These are phyloP conservation scores for Clarias platycephalus DNA, from an alignment of 2,797 vertebrate genomes.

Conservation along the genomic window DNA sequence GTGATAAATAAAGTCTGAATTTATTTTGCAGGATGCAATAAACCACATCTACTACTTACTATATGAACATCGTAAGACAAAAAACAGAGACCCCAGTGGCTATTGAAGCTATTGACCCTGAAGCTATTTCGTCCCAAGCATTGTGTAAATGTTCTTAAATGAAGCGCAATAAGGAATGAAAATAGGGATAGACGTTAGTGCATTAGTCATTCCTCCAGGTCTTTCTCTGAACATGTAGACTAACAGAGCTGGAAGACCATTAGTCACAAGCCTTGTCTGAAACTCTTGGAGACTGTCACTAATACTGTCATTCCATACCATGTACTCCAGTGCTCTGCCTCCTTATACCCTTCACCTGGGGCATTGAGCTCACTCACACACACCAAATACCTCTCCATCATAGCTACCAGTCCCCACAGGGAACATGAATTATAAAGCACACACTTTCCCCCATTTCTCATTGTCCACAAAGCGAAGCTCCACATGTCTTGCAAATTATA, in stretches of 20 bases:
- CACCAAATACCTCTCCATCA: conserved; percentile 43
- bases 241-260: not conserved
- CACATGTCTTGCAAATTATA: conserved; percentile 34
- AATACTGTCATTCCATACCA: conserved; percentile 22
- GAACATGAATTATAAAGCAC: conserved; percentile 52
- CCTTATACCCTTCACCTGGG: conserved; percentile 9
- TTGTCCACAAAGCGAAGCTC: conserved; percentile 7
- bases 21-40: no score
- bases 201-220: not conserved
- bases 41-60: no score
- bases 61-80: not conserved
- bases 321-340: conserved; percentile 5
- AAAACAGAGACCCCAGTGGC: not conserved
- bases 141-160: not conserved
- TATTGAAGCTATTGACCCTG: no score
- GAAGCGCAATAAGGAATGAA: not conserved
- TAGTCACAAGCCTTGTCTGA: conserved; percentile 20
- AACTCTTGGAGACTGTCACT: conserved; percentile 22
- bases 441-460: conserved; percentile 36
- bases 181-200: not conserved
- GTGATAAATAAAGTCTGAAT: no score
- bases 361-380: conserved; percentile 33
- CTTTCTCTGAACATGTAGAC: not conserved
- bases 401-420: conserved; percentile 38
- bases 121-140: not conserved